Evolutionary conservation across 2,113 vertebrate genomes (phyloP), one percentile per base, ranked within the genome.

Genomic region (Gasterosteus nipponicus): DNA sequence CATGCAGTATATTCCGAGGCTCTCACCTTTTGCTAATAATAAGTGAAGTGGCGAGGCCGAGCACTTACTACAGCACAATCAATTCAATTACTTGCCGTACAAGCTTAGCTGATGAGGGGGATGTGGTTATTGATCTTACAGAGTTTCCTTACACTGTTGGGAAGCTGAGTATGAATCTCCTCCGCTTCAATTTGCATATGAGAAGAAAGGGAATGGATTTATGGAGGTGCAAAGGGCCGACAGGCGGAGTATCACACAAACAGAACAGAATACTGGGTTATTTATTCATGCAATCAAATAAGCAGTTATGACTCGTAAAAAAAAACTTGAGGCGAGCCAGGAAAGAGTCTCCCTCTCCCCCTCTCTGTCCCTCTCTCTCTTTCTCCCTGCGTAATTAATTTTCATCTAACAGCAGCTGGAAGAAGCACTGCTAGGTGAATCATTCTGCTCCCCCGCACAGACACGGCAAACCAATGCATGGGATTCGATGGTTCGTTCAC

Each of bases 231-330:
- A 60, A 60, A 58, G 12, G 69, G 66, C 33, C 49, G 38, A 69
- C 42, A 54, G 77, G 53, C 69, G 10, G 69, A 65, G 59, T 64
- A 60, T 78, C 51, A 58, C 77, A 83, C 22, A 53, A 64, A 26
- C 22, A 59, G 73, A 78, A 54, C 71, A 80, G 62, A 66, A 63
- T 75, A 73, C 78, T 78, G 77, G 86, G 86, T 82, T 73, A 79
- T 88, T 87, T 87, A 80, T 88, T 82, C 77, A 69, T 49, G 81
- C 80, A 80, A 89, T 86, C 74, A 83, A 80, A 87, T 76, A 57
- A 88, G 63, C 66, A 72, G 66, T 57, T 7, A 39, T 54, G 76
- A 87, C 78, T 83, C 66, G 29, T 89, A 87, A 89, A 87, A 38
- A 35, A 35, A 75, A 89, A 64, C 64, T 80, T 68, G 57, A 75